These are phyloP conservation scores for Podarcis raffonei DNA, from an alignment of 2,113 vertebrate species.

Conservation along the genomic window DNA sequence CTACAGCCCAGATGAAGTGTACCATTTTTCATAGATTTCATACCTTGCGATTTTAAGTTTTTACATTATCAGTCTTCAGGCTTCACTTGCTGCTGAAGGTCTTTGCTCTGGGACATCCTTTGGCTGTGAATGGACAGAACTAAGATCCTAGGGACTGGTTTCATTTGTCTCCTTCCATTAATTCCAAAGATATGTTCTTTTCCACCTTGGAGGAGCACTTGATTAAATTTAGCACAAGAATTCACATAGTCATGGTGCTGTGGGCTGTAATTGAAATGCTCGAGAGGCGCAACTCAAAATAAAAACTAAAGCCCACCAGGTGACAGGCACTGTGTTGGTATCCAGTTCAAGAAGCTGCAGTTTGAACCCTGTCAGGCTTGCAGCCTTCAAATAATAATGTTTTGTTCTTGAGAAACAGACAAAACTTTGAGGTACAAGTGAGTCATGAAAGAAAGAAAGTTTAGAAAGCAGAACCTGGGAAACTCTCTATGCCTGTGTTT, in stretches of 20 bases:
- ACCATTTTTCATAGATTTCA: conserved; percentile 75
- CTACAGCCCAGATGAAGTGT: conserved; percentile 72
- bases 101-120: conserved; percentile 49
- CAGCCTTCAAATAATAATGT: conserved; percentile 59
- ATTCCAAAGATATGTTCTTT: conserved; percentile 57
- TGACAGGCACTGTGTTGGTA: conserved; percentile 47
- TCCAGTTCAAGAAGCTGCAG: conserved; percentile 67
- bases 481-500: conserved; percentile 54
- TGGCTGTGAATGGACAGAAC: conserved; percentile 47
- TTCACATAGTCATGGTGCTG: conserved; percentile 51
- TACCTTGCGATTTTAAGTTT: conserved; percentile 67
- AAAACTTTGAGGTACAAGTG: conserved; percentile 58
- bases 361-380: conserved; percentile 59
- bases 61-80: conserved; percentile 62
- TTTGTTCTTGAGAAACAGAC: conserved; percentile 59
- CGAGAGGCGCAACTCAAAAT: conserved; percentile 50
- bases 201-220: conserved; percentile 65
- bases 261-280: conserved; percentile 58
- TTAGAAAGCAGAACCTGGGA: conserved; percentile 55
- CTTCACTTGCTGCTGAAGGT: conserved; percentile 66
- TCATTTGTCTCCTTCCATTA: conserved; percentile 64
- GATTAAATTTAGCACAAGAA: conserved; percentile 71
- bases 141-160: conserved; percentile 44
- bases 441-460: conserved; percentile 59
- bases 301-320: conserved; percentile 50